Evolutionary conservation across 2,888 invertebrate species (phyloP).

Genomic region (Lasius fuliginosus): DNA sequence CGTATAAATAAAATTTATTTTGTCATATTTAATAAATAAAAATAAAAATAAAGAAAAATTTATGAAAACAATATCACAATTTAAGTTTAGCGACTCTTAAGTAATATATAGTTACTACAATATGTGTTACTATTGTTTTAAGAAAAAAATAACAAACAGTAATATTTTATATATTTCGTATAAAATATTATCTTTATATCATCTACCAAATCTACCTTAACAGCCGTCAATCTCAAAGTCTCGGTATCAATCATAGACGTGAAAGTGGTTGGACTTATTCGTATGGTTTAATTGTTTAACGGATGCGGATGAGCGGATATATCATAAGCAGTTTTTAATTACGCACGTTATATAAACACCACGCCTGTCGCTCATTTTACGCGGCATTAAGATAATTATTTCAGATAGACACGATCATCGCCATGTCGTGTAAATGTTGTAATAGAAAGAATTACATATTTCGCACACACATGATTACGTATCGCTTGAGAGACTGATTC

Average conservation of each 20-base stretch:
- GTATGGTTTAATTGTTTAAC: not conserved
- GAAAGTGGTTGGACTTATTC: slow-evolving; percentile 15
- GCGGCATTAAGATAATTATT: not conserved
- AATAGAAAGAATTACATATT: slow-evolving; percentile 18
- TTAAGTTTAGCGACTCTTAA: not conserved
- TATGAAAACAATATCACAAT: not conserved
- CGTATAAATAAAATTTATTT: slow-evolving; percentile 4
- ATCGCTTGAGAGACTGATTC: not conserved
- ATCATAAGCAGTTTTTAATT: not conserved
- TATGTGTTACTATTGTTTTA: not conserved
- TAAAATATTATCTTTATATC: not conserved
- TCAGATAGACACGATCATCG: not conserved
- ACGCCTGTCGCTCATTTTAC: not conserved
- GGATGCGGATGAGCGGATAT: slow-evolving; percentile 9
- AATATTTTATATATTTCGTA: not conserved
- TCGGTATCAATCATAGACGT: not conserved
- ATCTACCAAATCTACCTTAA: not conserved
- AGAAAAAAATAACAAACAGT: not conserved
- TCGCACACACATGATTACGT: slow-evolving; percentile 9
- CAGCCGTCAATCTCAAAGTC: not conserved
- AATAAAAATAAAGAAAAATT: not conserved
- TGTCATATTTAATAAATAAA: slow-evolving; percentile 3
- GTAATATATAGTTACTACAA: not conserved
- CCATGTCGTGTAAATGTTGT: slow-evolving; percentile 23
- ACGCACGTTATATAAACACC: slow-evolving; percentile 5